Conservation (phyloP, 37 sponge, comb jelly and placozoan species). For the Halichondria panicea region DNA sequence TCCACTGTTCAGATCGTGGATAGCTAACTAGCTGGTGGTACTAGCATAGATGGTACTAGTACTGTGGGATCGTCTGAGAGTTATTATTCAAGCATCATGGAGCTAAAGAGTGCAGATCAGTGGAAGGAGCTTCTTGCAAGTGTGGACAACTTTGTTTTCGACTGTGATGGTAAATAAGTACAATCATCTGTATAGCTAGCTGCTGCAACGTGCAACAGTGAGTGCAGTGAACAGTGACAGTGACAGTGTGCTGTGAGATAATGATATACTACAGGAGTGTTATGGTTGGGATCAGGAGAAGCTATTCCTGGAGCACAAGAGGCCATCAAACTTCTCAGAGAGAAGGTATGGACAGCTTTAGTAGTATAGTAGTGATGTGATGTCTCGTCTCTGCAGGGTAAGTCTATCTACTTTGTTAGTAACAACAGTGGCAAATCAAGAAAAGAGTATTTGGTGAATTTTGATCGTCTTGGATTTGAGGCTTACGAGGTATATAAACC, state of each 20-base stretch:
- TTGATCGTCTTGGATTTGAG: slow-evolving; percentile 50
- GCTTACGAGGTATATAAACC: slow-evolving; percentile 41
- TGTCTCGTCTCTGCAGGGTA: slow-evolving; percentile 47
- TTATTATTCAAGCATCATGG: no score
- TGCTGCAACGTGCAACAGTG: no score
- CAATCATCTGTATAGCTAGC: no score
- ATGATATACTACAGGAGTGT: slow-evolving; percentile 80
- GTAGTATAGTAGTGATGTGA: no score
- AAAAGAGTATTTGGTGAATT: slow-evolving; percentile 69
- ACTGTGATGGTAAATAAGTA: slow-evolving; percentile 87
- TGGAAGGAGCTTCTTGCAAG: slow-evolving; percentile 51
- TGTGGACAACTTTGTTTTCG: slow-evolving; percentile 77
- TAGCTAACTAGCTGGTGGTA: no score
- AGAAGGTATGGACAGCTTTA: slow-evolving; percentile 40
- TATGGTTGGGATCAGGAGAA: slow-evolving; percentile 61
- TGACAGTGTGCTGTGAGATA: no score
- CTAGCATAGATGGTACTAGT: no score
- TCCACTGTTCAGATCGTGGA: no score
- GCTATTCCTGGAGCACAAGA: slow-evolving; percentile 73
- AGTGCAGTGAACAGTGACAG: background rate
- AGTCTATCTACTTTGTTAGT: slow-evolving; percentile 76
- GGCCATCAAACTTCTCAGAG: slow-evolving; percentile 36
- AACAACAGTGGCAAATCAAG: slow-evolving; percentile 92
- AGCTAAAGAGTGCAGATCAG: slow-evolving; percentile 19
- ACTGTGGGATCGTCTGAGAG: no score